Evolutionary conservation across 2,113 vertebrate species (phyloP), one percentile per base, ranked within the genome.

Genomic region (Esox niger): DNA sequence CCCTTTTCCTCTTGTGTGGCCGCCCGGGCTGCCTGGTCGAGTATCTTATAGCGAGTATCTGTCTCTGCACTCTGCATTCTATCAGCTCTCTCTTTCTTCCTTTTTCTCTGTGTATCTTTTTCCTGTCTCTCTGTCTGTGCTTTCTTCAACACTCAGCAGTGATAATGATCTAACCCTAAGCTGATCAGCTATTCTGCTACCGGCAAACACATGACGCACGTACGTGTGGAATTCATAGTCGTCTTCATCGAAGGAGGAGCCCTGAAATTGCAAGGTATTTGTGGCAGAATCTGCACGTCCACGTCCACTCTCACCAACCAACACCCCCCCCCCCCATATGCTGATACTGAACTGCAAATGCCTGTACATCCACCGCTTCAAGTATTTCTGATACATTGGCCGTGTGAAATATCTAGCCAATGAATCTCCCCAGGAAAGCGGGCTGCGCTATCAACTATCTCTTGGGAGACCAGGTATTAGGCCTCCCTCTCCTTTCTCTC

Each of bases 381-480:
- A 52, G n/a, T 52, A 23, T 52, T 23, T 52, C 47, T 52, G n/a
- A 52, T 52, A 3, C 47, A 17, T 43, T 43, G 38, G 47, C n/a
- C 4, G 47, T 76, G 64, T 35, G 33, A 62, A 66, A 71, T 64
- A 69, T 76, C 70, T 63, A 79, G 68, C 69, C 65, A 71, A 43
- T 80, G 64, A 77, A 75, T 67, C 71, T 80, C 62, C 32, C 64
- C 4, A 38, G 68, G 70, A 64, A 76, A 30, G n/a, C 65, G 64
- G 57, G 49, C 61, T 69, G 64, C 26, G 1, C 77, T 57, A 77
- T 82, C 67, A 79, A 67, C 38, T 69, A 70, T 70, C 67, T 74
- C 71, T 65, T 59, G 59, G 75, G 71, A 73, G 61, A 66, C 25
- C 55, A 65, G 64, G 69, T 71, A 82, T 82, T 77, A 67, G 66